Evolutionary conservation across 2,113 vertebrate genomes (phyloP).

Genomic region (Casuarius casuarius): DNA sequence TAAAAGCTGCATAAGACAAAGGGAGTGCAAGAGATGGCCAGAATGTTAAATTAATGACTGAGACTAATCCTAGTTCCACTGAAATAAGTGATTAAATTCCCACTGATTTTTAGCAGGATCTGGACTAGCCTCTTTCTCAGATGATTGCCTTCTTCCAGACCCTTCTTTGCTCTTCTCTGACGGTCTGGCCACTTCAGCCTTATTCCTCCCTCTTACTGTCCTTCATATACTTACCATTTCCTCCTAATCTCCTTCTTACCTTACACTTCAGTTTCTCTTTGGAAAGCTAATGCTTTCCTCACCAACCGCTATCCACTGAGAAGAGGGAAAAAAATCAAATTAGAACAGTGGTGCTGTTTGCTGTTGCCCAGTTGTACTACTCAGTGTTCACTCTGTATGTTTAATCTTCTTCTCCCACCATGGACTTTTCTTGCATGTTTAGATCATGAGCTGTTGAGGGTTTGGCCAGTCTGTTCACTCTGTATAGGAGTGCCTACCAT

Average conservation of each 20-base stretch:
- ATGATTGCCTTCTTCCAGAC: background rate
- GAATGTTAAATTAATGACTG: conserved; percentile 47
- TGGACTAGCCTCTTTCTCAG: background rate
- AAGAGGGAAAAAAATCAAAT: background rate
- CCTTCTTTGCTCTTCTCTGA: background rate
- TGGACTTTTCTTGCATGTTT: background rate
- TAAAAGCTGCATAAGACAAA: conserved; percentile 54
- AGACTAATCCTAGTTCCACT: background rate
- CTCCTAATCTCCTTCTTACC: background rate
- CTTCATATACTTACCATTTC: background rate
- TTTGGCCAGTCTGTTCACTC: background rate
- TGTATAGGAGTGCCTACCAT: background rate
- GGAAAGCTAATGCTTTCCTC: background rate
- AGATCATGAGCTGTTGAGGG: background rate
- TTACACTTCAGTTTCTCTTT: background rate
- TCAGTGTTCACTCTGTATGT: background rate
- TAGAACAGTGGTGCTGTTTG: background rate
- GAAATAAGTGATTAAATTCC: conserved; percentile 6
- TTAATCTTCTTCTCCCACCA: background rate
- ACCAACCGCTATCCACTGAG: background rate
- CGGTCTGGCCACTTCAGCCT: background rate
- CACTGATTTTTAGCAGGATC: background rate
- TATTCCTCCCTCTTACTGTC: background rate
- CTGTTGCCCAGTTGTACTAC: background rate
- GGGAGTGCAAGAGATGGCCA: conserved; percentile 12